Percentiles rank a stretch among this genome's conserved stretches.
Evolutionary conservation across 2,888 invertebrate species (phyloP).

Genomic region (Tipula helvola): DNA sequence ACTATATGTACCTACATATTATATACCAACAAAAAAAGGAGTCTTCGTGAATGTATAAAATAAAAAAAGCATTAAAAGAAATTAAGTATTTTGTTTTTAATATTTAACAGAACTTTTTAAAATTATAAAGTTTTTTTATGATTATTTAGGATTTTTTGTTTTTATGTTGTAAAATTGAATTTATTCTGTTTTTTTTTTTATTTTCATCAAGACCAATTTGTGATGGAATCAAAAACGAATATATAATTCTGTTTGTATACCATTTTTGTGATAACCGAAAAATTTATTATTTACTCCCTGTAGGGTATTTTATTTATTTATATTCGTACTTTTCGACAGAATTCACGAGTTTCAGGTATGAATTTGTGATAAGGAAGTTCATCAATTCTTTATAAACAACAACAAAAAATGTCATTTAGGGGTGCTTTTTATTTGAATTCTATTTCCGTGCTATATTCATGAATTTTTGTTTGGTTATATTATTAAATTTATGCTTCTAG

Average conservation of each 20-base stretch:
- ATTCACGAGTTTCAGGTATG: background rate
- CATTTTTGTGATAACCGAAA: background rate
- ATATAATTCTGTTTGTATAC: background rate
- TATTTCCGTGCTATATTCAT: background rate
- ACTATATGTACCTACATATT: background rate
- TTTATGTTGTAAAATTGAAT: background rate
- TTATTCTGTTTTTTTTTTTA: background rate
- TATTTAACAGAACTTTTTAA: background rate
- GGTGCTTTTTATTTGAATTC: background rate
- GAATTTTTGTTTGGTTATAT: background rate
- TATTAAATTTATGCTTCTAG: background rate
- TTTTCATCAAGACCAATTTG: background rate
- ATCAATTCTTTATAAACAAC: background rate
- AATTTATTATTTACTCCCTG: background rate
- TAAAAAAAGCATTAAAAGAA: background rate
- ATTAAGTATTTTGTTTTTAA: background rate
- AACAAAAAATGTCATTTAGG: background rate
- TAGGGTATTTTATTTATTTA: background rate
- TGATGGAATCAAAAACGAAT: background rate
- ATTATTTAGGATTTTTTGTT: background rate
- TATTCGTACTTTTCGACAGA: background rate
- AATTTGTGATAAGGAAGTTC: background rate
- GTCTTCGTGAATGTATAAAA: background rate
- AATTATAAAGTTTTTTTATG: background rate
- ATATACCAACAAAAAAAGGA: background rate